Evolutionary conservation across 2,888 invertebrate genomes (phyloP).

Genomic region (Diaphora mendica): DNA sequence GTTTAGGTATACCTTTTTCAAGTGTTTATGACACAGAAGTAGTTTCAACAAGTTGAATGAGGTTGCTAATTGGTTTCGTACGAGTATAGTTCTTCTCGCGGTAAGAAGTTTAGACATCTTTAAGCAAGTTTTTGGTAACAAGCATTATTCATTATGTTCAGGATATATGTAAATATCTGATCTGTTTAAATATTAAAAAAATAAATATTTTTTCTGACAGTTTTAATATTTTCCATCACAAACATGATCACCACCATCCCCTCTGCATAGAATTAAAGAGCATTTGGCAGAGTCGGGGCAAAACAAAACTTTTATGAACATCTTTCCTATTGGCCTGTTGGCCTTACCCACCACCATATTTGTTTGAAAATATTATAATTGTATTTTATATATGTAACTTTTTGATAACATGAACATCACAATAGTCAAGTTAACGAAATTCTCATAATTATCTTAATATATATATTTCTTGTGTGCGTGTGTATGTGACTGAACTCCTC

Average conservation of each 20-base stretch:
- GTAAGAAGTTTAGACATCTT: background rate
- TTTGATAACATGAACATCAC: background rate
- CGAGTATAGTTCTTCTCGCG: slow-evolving; percentile 11
- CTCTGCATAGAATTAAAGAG: too few species aligned
- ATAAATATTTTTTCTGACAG: too few species aligned
- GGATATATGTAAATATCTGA: background rate
- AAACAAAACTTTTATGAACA: too few species aligned
- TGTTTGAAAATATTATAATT: background rate
- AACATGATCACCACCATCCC: too few species aligned
- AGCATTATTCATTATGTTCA: background rate
- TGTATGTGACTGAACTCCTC: too few species aligned
- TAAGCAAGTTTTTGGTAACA: background rate
- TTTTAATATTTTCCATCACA: too few species aligned
- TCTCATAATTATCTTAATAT: background rate
- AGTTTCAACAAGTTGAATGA: slow-evolving; percentile 50
- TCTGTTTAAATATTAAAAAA: background rate
- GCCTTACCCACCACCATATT: too few species aligned
- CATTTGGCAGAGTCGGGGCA: too few species aligned
- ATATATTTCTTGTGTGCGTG: too few species aligned
- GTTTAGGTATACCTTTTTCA: slow-evolving; percentile 44
- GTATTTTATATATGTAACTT: background rate
- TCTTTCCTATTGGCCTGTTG: too few species aligned
- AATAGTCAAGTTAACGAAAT: background rate
- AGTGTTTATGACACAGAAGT: slow-evolving; percentile 52
- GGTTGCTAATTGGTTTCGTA: slow-evolving; percentile 45